Evolutionary conservation across 64 coral and sea anemone genomes (phyloP).

Genomic region (Cladopsammia gracilis): DNA sequence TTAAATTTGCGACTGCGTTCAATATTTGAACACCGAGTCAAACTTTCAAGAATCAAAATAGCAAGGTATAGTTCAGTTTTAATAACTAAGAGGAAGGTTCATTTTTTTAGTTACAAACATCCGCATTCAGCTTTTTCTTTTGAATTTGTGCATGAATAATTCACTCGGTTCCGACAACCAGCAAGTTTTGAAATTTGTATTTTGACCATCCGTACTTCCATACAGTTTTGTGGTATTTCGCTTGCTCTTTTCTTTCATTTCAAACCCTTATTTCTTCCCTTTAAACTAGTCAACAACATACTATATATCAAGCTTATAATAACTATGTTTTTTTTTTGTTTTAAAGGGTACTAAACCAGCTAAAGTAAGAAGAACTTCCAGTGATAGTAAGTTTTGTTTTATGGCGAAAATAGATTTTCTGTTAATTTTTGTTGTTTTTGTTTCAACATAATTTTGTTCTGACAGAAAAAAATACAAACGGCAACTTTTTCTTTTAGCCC

Average conservation of each 20-base stretch:
- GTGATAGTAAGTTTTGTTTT: conserved; percentile 6
- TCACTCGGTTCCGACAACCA: too few relatives aligned
- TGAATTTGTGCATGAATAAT: too few relatives aligned
- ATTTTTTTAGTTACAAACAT: too few relatives aligned
- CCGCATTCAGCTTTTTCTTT: too few relatives aligned
- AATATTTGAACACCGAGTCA: background rate
- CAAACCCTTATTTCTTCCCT: too few relatives aligned
- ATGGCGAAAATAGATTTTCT: background rate
- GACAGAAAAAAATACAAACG: background rate
- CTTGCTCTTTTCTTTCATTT: too few relatives aligned
- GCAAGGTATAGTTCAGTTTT: background rate
- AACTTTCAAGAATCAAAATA: background rate
- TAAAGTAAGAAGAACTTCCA: background rate
- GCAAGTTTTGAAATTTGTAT: too few relatives aligned
- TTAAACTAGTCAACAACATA: too few relatives aligned
- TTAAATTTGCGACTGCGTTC: background rate
- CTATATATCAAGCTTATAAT: too few relatives aligned
- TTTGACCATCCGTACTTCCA: too few relatives aligned
- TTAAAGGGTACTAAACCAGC: background rate
- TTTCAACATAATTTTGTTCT: background rate
- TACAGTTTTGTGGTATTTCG: too few relatives aligned
- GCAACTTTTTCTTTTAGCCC: background rate
- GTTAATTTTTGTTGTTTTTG: background rate
- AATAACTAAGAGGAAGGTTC: too few relatives aligned
- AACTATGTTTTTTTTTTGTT: background rate